Evolutionary conservation across 1,140 invertebrate species (phyloP).

Genomic region (Nylanderia fulva): DNA sequence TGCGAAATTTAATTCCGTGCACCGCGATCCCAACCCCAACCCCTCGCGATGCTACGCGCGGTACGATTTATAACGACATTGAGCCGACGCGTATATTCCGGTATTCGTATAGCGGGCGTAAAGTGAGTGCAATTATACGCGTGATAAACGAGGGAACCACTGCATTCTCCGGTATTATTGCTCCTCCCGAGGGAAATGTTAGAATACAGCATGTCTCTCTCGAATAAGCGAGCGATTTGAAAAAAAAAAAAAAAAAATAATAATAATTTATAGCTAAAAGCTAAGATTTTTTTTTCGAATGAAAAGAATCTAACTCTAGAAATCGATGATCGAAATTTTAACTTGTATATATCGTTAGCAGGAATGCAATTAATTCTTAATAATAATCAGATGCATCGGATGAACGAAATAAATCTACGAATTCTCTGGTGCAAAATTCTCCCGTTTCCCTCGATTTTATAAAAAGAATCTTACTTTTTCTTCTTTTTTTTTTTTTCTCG

Average conservation of each 20-base stretch:
- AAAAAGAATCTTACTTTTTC: neutral
- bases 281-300: neutral
- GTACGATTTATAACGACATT: conserved; percentile 61
- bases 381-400: neutral
- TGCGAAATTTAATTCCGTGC: conserved; percentile 56
- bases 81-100: conserved; percentile 55
- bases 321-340: neutral
- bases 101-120: conserved; percentile 51
- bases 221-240: neutral
- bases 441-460: neutral
- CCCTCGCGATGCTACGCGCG: neutral
- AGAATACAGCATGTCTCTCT: conserved; percentile 8
- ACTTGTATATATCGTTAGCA: neutral
- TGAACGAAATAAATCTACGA: neutral
- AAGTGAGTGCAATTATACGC: conserved; percentile 56
- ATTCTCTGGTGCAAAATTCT: neutral
- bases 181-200: conserved; percentile 20
- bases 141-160: conserved; percentile 57
- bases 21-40: conserved; percentile 40
- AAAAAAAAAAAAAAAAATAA: neutral
- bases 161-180: conserved; percentile 58
- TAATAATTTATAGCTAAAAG: conserved; percentile 14
- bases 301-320: neutral
- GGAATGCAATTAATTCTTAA: neutral
- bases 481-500: conserved; percentile 8